A percentile compares a stretch with the other conserved stretches of the same genome.
Evolutionary conservation across 2,888 invertebrate genomes (phyloP).

Genomic region (Pristionchus exspectatus): DNA sequence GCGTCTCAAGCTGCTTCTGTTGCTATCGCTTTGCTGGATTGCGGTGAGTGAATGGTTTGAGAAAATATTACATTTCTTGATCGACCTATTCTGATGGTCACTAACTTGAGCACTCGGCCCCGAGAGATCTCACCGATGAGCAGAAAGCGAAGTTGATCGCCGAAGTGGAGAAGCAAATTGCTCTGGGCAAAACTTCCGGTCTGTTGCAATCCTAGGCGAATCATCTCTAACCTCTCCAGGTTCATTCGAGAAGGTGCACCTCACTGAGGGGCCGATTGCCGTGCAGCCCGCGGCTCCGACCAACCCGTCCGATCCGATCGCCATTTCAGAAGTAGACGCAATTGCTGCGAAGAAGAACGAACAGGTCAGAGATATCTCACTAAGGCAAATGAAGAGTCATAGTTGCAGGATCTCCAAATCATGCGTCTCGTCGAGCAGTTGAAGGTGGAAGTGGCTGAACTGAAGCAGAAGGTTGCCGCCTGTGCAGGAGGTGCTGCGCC

Average conservation of each 20-base stretch:
- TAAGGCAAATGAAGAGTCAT: neutral
- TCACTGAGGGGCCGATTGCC: neutral
- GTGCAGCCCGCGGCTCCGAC: neutral
- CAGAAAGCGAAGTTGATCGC: neutral
- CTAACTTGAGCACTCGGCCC: neutral
- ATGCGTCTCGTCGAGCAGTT: conserved; percentile 8
- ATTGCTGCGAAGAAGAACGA: neutral
- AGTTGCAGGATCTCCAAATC: neutral
- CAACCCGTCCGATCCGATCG: neutral
- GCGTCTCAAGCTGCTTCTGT: neutral
- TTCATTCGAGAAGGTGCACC: neutral
- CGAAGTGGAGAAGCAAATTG: neutral
- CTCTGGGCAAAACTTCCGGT: neutral
- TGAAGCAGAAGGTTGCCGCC: neutral
- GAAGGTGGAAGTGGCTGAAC: neutral
- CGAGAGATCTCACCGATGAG: neutral
- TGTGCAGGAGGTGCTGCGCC: too few relatives aligned
- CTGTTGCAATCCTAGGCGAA: too few relatives aligned
- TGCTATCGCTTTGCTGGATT: neutral
- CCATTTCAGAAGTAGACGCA: neutral
- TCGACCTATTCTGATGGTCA: too few relatives aligned
- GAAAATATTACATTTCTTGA: too few relatives aligned
- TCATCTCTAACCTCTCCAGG: neutral
- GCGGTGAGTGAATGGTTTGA: neutral
- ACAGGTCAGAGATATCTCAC: neutral